Base-by-base conservation (phyloP, 2,113 vertebrate genomes). In the Saimiri boliviensis region DNA sequence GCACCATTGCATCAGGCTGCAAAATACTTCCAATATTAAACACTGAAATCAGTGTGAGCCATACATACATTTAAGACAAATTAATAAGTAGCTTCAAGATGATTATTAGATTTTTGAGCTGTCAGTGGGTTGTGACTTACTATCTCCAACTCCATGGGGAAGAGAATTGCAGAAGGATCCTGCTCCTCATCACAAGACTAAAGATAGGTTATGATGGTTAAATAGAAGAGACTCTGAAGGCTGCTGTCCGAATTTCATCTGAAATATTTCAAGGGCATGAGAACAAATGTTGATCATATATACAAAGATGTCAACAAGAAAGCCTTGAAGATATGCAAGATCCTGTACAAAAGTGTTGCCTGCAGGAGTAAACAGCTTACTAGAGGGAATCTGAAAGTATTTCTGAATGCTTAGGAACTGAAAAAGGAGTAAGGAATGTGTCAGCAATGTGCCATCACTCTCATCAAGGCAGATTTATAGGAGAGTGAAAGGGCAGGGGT, bases 401-500 rank as follows among this genome's bases (percentile, higher is more conserved):
- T 58, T 95, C 14, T 47, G 3, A 16, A 95, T 40, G 1, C 16
- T 2, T 8, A 76, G 45, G 9, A 8, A 21, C 70, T 63, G 30
- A 37, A 2, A 0, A 82, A 63, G 47, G 40, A 87, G 32, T 35
- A 40, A 52, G 6, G 12, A 71, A 25, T 68, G 20, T 20, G 2
- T 52, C 52, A 27, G 45, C 5, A 47, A 93, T 25, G 70, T 5
- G 58, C 0, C 6, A 20, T 66, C 9, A 35, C 7, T 45, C 40
- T 77, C 23, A 52, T 7, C 11, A 35, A 49, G 21, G 25, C 6
- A 80, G 73, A 84, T 35, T 32, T 3, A 49, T 19, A 2, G 32
- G 11, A 0, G 0, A 95, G 6, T 40, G 2, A 77, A 8, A 86
- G 8, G 6, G 10, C 32, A 20, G 19, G 0, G 2, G 0, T 10